Evolutionary conservation across 2,797 vertebrate species (phyloP), one percentile per base, ranked within the genome.

Genomic region (Acipenser oxyrinchus): DNA sequence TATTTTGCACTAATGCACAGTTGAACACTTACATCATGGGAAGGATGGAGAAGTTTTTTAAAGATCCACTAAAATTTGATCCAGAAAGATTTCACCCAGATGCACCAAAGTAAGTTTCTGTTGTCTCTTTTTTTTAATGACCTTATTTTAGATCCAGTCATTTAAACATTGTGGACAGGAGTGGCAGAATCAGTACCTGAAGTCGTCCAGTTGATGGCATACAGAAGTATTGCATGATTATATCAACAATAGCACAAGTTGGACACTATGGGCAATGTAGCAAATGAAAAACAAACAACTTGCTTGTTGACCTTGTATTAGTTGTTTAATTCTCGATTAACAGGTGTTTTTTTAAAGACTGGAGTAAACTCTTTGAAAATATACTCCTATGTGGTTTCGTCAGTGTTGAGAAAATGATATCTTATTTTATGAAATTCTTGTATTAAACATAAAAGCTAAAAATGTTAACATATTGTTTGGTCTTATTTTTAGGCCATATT

Each of bases 71-170:
- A 69, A 90, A 12, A 58, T 97, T 97, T 76, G 86, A 97, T 76
- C 94, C 95, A 0, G 93, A 95, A 37, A 88, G 93, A 82, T 97
- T 96, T 74, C 72, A 91, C 72, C 87, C 91, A 58, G 89, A 92
- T 74, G 90, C 92, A 68, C 84, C 91, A n/a, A 96, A 92, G 95
- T 97, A 84, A 93, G 84, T 65, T 7, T 52, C 55, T 11, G 23
- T 66, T 66, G 15, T 57, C n/a, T 60, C 65, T 52, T 50, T 55
- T 49, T 59, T 0, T 49, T 49, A 23, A 50, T 59, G 48, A 60
- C 65, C 12, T 66, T 66, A 48, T 59, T 58, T 59, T 58, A 66
- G 65, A 58, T 66, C 49, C n/a, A 1, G 48, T 64, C 1, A 64
- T 8, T 7, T 13, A 51, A 51, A 51, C 23, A 10, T 2, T 51